Conservation (phyloP, 2,888 invertebrate genomes). For the Orthonevra nobilis region DNA sequence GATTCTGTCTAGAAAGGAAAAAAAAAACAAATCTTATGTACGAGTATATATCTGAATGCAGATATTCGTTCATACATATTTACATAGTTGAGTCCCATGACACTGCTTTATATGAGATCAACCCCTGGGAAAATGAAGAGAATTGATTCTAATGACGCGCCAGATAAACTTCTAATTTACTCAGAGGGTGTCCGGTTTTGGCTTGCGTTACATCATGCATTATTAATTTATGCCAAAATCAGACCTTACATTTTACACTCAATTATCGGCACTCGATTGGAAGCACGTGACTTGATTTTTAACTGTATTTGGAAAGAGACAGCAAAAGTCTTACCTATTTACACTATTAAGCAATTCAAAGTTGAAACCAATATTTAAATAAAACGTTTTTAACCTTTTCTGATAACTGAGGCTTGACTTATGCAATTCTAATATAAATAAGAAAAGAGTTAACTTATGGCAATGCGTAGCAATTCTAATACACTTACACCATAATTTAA, state of each 20-base stretch:
- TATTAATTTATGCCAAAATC: constrained; percentile 73
- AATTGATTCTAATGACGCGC: constrained; percentile 68
- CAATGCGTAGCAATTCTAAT: no score
- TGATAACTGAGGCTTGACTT: no score
- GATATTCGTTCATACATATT: neutral
- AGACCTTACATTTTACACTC: constrained; percentile 72
- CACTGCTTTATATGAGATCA: constrained; percentile 20
- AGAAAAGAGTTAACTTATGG: no score
- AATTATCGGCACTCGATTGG: constrained; percentile 73
- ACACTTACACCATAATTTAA: no score
- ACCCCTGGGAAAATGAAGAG: constrained; percentile 46
- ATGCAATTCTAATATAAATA: no score
- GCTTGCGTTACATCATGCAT: constrained; percentile 50
- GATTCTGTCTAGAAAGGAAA: no score
- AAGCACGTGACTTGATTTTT: constrained; percentile 71
- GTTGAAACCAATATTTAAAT: no score
- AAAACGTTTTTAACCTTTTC: no score
- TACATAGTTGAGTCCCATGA: neutral
- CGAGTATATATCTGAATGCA: neutral
- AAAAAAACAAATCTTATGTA: no score
- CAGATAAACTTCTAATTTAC: constrained; percentile 73
- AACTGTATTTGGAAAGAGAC: no score
- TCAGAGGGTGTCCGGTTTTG: constrained; percentile 71
- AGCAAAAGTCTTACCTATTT: no score
- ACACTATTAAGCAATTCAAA: no score